phyloP scores from a whole-genome alignment of 2,888 invertebrate species.

The Diploptera punctata region DNA sequence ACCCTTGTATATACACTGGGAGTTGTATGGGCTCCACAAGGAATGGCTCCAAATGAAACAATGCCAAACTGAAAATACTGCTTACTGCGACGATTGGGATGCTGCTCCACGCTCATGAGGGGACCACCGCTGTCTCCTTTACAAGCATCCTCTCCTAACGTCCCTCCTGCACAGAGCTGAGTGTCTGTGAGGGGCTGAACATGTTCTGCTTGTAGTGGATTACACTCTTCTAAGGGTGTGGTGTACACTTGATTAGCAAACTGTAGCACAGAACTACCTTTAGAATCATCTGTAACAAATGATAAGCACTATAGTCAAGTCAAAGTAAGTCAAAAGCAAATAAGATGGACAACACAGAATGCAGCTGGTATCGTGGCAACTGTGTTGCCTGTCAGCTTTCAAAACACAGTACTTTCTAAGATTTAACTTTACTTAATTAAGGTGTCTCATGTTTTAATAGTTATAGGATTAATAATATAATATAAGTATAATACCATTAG shows the following conservation, averaged over 20 bases:
- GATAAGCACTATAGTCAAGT: too few relatives aligned
- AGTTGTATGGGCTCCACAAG: slow-evolving; percentile 45
- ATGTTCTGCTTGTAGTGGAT: slow-evolving; percentile 23
- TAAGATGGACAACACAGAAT: too few relatives aligned
- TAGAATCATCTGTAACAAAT: slow-evolving; percentile 26
- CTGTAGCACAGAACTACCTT: slow-evolving; percentile 32
- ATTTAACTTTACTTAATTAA: too few relatives aligned
- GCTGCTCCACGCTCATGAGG: slow-evolving; percentile 31
- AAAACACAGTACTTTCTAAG: too few relatives aligned
- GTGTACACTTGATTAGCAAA: slow-evolving; percentile 28
- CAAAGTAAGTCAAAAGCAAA: too few relatives aligned
- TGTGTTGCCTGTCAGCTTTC: too few relatives aligned
- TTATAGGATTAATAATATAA: too few relatives aligned
- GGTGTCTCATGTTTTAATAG: too few relatives aligned
- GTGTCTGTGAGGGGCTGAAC: slow-evolving; percentile 22
- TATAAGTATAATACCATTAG: too few relatives aligned
- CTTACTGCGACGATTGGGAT: background rate
- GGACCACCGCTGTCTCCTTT: slow-evolving; percentile 47
- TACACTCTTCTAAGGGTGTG: slow-evolving; percentile 32
- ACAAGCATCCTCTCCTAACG: slow-evolving; percentile 46
- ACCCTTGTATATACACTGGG: slow-evolving; percentile 49
- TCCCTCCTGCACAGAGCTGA: slow-evolving; percentile 47
- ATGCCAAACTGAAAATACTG: slow-evolving; percentile 46
- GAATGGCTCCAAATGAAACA: slow-evolving; percentile 47
- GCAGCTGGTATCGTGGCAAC: too few relatives aligned